phyloP scores from a whole-genome alignment of 2,797 vertebrate species.

The Tapera naevia region DNA sequence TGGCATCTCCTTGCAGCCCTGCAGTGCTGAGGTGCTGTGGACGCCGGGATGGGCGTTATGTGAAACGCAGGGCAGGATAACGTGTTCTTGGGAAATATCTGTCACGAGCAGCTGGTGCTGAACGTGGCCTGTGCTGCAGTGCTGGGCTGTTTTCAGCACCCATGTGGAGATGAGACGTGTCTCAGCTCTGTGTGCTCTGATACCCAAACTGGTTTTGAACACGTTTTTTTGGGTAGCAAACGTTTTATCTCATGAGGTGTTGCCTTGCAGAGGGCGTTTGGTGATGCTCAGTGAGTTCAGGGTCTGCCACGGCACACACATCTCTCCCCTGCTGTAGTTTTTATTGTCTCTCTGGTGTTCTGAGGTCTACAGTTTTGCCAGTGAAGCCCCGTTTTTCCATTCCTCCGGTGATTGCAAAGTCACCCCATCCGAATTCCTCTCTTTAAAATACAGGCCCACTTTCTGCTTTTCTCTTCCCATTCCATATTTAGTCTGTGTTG shows the following conservation, averaged over 20 bases:
- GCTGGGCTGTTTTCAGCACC: conserved; percentile 19
- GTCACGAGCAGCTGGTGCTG: neutral
- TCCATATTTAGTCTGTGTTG: neutral
- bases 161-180: neutral
- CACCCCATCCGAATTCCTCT: neutral
- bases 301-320: neutral
- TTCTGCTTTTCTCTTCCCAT: neutral
- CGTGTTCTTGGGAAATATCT: fast-evolving
- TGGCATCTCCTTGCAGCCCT: neutral
- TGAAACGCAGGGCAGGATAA: fast-evolving
- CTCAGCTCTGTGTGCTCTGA: fast-evolving
- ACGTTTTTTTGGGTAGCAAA: neutral
- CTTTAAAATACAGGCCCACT: neutral
- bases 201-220: fast-evolving
- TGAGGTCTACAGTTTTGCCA: neutral
- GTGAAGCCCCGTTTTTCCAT: neutral
- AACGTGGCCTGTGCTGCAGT: neutral
- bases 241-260: fast-evolving
- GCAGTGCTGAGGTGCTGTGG: neutral
- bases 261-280: neutral
- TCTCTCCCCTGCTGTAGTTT: neutral
- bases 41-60: fast-evolving
- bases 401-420: neutral
- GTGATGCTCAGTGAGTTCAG: neutral
- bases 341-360: neutral